A percentile compares a stretch with the other conserved stretches of the same genome.
These are phyloP conservation scores for Oncorhynchus mykiss DNA, from an alignment of 2,113 vertebrate species.

Conservation along the genomic window DNA sequence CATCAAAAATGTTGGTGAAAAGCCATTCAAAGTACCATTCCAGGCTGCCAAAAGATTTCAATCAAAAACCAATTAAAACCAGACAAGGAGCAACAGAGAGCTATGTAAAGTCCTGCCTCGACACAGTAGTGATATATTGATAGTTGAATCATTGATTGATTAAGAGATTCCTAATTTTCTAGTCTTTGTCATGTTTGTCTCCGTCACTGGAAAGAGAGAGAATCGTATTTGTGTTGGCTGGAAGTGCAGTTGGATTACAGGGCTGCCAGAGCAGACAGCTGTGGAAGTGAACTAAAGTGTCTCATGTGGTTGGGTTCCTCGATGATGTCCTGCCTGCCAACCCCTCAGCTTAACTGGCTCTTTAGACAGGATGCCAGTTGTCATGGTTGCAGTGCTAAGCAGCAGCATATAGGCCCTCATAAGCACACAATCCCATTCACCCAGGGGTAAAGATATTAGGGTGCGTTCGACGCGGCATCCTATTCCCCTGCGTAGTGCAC, in stretches of 20 bases:
- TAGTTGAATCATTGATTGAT: background rate
- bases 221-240: background rate
- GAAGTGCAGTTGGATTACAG: background rate
- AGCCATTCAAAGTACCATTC: too few relatives aligned
- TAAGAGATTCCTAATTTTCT: background rate
- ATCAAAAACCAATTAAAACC: background rate
- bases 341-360: background rate
- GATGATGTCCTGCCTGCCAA: background rate
- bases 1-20: too few relatives aligned
- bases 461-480: too few relatives aligned
- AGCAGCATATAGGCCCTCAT: background rate
- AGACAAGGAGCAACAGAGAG: too few relatives aligned
- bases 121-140: background rate
- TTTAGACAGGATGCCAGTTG: conserved; percentile 1
- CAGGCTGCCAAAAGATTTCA: background rate
- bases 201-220: background rate
- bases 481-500: too few relatives aligned
- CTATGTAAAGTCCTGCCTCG: background rate
- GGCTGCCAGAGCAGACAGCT: background rate
- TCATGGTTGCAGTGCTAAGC: background rate
- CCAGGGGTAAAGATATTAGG: background rate
- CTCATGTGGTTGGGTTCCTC: background rate
- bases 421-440: background rate
- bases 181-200: background rate
- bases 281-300: background rate